Base-by-base conservation (phyloP, 2,888 invertebrate genomes). In the Phaedon cochleariae region DNA sequence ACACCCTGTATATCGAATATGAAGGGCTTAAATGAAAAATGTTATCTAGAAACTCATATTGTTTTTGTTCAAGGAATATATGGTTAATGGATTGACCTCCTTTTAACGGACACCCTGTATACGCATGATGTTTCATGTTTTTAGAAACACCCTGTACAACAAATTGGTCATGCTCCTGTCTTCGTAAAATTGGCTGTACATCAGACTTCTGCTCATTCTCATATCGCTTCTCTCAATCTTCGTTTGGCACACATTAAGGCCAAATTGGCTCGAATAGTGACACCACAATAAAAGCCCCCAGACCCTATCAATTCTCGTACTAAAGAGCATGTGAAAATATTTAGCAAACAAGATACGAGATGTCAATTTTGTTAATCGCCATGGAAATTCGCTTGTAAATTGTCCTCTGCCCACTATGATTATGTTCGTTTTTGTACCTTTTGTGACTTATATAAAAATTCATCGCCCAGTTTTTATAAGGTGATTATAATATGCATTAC, bases 301-400 rank as follows among this genome's bases (percentile, higher is more conserved):
- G 61, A 26, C n/a, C 53, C 61, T 41, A 65, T 65, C 58, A 65
- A 65, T 65, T 57, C 51, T 58, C 34, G 46, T 29, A 34, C 52
- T 57, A 65, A 65, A 53, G 60, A 64, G 55, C 65, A 57, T 61
- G 61, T 60, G 61, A 61, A 64, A 61, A 65, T 65, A 65, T 66
- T 66, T 58, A 48, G 62, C 59, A 66, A 66, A 66, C 66, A 65
- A 59, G 65, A 62, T 65, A 55, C 62, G 54, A 62, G 66, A 46
- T 66, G 66, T 66, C 66, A 66, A 66, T 66, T 66, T 66, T 45
- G 66, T 62, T 66, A 66, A 66, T 66, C 62, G 66, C 66, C 66
- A 55, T 66, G 66, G 62, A 66, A 66, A 66, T 66, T 66, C 62
- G 62, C 59, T 66, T 66, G 62, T 66, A 66, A 66, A 62, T 66